These are phyloP conservation scores for Oxytorus armatus DNA, from an alignment of 2,888 invertebrate genomes.

Conservation along the genomic window DNA sequence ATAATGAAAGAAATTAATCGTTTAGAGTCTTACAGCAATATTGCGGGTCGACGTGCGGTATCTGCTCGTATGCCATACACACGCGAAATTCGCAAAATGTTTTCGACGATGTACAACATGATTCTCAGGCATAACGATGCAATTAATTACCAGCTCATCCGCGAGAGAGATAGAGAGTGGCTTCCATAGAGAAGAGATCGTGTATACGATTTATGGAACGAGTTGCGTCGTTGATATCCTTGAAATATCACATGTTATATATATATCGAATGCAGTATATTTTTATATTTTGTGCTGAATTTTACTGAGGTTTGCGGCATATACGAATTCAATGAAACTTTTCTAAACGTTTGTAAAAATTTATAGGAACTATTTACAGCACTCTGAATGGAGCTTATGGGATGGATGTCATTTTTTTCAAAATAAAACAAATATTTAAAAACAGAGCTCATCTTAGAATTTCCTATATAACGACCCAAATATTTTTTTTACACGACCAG, in stretches of 20 bases:
- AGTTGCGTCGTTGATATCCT: slow-evolving; percentile 31
- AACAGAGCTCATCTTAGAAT: no score
- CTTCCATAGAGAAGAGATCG: slow-evolving; percentile 3
- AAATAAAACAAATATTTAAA: no score
- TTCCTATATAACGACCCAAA: no score
- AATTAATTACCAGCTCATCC: slow-evolving; percentile 55
- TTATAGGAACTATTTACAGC: no score
- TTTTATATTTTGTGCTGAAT: not conserved
- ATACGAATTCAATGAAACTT: not conserved
- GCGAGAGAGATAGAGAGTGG: slow-evolving; percentile 22
- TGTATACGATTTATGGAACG: slow-evolving; percentile 55
- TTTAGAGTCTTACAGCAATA: slow-evolving; percentile 20
- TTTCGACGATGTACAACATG: slow-evolving; percentile 52
- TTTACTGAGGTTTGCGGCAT: slow-evolving; percentile 2
- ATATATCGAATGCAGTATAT: slow-evolving; percentile 2
- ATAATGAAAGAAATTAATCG: slow-evolving; percentile 12
- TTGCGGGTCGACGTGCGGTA: slow-evolving; percentile 32
- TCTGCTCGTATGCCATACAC: slow-evolving; percentile 16
- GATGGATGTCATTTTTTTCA: no score
- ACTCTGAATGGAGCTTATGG: no score
- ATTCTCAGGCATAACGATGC: slow-evolving; percentile 48
- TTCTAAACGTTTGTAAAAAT: not conserved
- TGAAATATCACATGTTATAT: slow-evolving; percentile 47
- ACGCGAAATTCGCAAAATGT: slow-evolving; percentile 36
- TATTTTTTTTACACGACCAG: no score